phyloP scores from a whole-genome alignment of 2,797 vertebrate species.

The Enteromius fasciolatus region DNA sequence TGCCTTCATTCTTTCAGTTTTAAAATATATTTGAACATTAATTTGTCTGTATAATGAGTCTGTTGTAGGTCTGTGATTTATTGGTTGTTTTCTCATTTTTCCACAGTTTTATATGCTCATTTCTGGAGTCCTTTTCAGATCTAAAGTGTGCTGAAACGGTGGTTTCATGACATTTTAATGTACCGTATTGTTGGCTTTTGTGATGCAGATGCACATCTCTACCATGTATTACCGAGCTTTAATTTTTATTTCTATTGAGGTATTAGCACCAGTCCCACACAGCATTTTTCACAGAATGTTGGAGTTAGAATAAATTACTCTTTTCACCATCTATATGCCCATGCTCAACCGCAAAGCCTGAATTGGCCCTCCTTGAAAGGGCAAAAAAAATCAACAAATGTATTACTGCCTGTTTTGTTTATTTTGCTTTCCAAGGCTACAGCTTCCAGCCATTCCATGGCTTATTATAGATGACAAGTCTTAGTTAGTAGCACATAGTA shows the following conservation, averaged over 20 bases:
- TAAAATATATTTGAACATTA: background rate
- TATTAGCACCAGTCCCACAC: no score
- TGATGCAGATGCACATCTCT: no score
- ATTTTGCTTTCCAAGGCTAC: conserved; percentile 69
- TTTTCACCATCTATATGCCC: background rate
- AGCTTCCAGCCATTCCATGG: conserved; percentile 75
- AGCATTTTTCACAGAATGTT: no score
- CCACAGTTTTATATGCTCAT: no score
- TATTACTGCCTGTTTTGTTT: conserved; percentile 63
- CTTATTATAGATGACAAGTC: conserved; percentile 80
- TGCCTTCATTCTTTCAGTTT: background rate
- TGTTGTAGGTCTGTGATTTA: background rate
- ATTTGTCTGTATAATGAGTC: no score
- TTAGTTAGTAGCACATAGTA: conserved; percentile 53
- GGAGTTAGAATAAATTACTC: no score
- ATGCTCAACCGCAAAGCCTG: conserved; percentile 28
- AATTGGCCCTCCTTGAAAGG: conserved; percentile 20
- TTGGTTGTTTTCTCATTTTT: background rate
- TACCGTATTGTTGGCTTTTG: no score
- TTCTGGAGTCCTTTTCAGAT: no score
- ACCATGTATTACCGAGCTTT: no score
- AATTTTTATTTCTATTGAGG: no score
- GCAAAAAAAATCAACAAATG: conserved; percentile 33
- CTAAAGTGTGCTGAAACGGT: no score
- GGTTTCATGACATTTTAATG: background rate